These are phyloP conservation scores for Miniopterus natalensis DNA, from an alignment of 2,113 vertebrate species.

Conservation along the genomic window DNA sequence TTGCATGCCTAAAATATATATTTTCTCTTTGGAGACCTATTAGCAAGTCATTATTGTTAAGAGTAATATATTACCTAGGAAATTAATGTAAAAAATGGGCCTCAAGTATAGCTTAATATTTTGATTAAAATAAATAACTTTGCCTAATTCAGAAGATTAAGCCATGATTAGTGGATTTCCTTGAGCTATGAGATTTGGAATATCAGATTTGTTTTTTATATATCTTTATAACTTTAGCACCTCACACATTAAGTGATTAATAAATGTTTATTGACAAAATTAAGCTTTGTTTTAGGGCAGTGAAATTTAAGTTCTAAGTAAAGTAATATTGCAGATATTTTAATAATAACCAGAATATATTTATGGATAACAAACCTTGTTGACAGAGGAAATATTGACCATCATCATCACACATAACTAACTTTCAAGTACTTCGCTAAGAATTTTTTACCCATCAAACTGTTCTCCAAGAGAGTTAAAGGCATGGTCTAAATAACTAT, in stretches of 20 bases:
- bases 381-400: neutral
- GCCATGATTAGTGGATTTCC: neutral
- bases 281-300: neutral
- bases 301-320: neutral
- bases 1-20: neutral
- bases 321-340: neutral
- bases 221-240: neutral
- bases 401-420: neutral
- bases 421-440: constrained; percentile 24
- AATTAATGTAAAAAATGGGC: neutral
- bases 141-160: neutral
- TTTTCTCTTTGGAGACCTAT: neutral
- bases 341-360: neutral
- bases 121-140: constrained; percentile 38
- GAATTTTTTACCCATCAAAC: neutral
- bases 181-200: neutral
- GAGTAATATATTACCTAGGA: neutral
- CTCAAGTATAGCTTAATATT: neutral
- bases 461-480: neutral
- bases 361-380: neutral
- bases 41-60: neutral
- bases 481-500: neutral
- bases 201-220: neutral
- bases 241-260: neutral
- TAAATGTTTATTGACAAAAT: neutral